A percentile compares a stretch with the other conserved stretches of the same genome.
phyloP scores from a whole-genome alignment of 2,888 invertebrate genomes.

The Cryptophagus acutangulus region DNA sequence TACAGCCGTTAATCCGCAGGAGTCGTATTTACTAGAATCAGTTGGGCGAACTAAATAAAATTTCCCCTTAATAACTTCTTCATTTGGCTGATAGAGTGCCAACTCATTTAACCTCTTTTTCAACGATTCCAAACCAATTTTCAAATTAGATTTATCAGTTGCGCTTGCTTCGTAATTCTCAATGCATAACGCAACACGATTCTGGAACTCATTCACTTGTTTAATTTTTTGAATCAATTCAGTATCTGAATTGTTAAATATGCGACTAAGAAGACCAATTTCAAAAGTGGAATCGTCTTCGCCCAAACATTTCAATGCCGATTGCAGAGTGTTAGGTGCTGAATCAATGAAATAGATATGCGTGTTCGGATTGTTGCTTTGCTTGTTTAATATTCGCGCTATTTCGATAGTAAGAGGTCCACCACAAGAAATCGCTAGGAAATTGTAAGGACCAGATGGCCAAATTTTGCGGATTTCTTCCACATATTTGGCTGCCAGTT shows the following conservation, averaged over 20 bases:
- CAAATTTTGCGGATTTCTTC: slow-evolving; percentile 54
- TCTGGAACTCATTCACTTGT: not conserved
- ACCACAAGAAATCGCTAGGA: slow-evolving; percentile 89
- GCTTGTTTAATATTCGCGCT: slow-evolving; percentile 64
- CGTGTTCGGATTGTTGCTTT: slow-evolving; percentile 55
- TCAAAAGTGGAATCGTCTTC: slow-evolving; percentile 43
- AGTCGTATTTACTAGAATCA: slow-evolving; percentile 42
- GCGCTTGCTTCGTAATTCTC: slow-evolving; percentile 27
- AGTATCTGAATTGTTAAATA: slow-evolving; percentile 49
- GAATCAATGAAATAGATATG: slow-evolving; percentile 77
- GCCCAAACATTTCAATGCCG: slow-evolving; percentile 50
- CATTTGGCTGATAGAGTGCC: slow-evolving; percentile 28
- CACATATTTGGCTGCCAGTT: slow-evolving; percentile 37
- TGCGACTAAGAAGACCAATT: slow-evolving; percentile 54
- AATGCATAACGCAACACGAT: slow-evolving; percentile 14
- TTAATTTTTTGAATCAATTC: slow-evolving; percentile 30
- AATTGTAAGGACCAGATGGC: slow-evolving; percentile 61
- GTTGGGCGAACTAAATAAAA: slow-evolving; percentile 39
- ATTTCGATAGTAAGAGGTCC: slow-evolving; percentile 75
- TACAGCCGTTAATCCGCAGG: slow-evolving; percentile 41
- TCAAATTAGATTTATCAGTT: slow-evolving; percentile 27
- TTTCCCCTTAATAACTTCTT: slow-evolving; percentile 34
- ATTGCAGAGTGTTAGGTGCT: slow-evolving; percentile 64
- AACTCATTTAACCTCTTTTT: slow-evolving; percentile 35
- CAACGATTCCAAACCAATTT: slow-evolving; percentile 31